Conservation (phyloP, 1,140 invertebrate species). For the Drosophila trapezifrons region DNA sequence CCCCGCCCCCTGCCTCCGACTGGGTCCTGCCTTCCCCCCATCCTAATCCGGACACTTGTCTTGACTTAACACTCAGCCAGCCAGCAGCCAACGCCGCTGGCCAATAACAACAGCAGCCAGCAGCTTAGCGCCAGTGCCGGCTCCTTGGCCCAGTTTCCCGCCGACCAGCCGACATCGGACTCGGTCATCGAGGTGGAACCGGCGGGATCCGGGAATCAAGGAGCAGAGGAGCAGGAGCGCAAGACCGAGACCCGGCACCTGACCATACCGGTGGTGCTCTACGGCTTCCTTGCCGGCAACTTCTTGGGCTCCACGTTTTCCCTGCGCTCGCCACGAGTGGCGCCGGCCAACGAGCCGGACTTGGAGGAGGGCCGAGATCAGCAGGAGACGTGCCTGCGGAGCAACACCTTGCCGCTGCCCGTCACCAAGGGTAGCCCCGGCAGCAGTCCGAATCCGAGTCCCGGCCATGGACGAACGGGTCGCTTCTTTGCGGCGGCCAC, state of each 20-base stretch:
- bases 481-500: slow-evolving; percentile 70
- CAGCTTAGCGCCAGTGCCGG: slow-evolving; percentile 58
- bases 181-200: slow-evolving; percentile 17
- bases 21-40: slow-evolving; percentile 3
- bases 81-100: slow-evolving; percentile 38
- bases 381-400: slow-evolving; percentile 10
- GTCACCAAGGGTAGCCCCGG: slow-evolving; percentile 1
- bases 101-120: slow-evolving; percentile 29
- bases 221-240: slow-evolving; percentile 10
- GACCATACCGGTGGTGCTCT: slow-evolving; percentile 79
- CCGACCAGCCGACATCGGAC: slow-evolving; percentile 7
- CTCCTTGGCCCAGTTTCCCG: slow-evolving; percentile 38
- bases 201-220: not conserved
- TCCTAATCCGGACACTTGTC: slow-evolving; percentile 37
- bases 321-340: slow-evolving; percentile 56
- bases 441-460: slow-evolving; percentile 29
- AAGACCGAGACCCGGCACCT: slow-evolving; percentile 48
- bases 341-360: slow-evolving; percentile 46
- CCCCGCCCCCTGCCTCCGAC: not conserved
- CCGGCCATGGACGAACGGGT: slow-evolving; percentile 58
- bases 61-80: slow-evolving; percentile 43
- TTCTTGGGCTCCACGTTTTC: slow-evolving; percentile 76
- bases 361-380: slow-evolving; percentile 53
- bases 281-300: slow-evolving; percentile 76
- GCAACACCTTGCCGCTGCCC: slow-evolving; percentile 28